phyloP scores from a whole-genome alignment of 2,888 invertebrate species.

The Stramonita haemastoma region DNA sequence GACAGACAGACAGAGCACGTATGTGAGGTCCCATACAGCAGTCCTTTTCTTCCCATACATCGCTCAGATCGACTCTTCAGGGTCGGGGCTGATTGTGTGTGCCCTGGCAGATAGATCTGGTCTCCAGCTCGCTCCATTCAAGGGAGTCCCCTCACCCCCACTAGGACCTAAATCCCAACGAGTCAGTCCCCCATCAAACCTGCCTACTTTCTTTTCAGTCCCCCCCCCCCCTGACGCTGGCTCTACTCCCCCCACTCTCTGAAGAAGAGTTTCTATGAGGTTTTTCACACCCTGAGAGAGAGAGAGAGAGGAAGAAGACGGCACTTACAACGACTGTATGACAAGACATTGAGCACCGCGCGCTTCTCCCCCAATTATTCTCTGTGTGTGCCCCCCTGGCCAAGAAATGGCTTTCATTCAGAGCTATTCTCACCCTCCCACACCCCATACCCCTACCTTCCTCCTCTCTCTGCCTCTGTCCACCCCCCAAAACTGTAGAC shows the following conservation, averaged over 20 bases:
- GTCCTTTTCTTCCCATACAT: not conserved
- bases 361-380: not conserved
- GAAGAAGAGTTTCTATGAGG: not conserved
- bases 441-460: not conserved
- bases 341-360: not conserved
- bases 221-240: not conserved
- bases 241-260: not conserved
- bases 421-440: not conserved
- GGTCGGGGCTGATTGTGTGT: not conserved
- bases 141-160: not conserved
- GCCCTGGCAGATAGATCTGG: not conserved
- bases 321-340: not conserved
- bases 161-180: no score
- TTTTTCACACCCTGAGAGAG: not conserved
- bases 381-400: not conserved
- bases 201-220: not conserved
- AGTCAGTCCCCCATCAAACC: not conserved
- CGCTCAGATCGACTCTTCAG: not conserved
- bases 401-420: not conserved
- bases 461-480: not conserved
- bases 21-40: not conserved
- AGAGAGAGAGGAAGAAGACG: not conserved
- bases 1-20: no score
- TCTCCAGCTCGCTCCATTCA: not conserved
- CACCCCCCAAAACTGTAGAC: not conserved